Evolutionary conservation across 2,797 vertebrate species (phyloP), one percentile per base, ranked within the genome.

Genomic region (Acanthiza pusilla): DNA sequence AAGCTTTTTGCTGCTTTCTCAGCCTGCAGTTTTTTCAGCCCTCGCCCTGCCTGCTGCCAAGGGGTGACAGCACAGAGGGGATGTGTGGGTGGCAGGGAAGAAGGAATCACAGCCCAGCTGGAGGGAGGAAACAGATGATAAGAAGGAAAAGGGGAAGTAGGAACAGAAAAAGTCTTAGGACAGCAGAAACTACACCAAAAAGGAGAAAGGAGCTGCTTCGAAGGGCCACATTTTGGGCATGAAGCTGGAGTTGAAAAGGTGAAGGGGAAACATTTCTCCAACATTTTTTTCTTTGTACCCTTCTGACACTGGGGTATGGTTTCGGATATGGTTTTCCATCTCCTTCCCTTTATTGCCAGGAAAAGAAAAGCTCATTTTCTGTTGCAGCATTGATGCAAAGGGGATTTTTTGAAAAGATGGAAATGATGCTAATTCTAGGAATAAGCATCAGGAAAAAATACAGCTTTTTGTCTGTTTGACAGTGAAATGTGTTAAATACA

Each of bases 101-200:
- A 65, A 76, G 73, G 65, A 85, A 85, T 57, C 5, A 5, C 54
- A 53, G 1, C 40, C 3, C 9, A 53, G 50, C 66, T 54, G 17
- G 2, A 7, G 73, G 73, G 58, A 27, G 73, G 95, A 96, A 96
- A 89, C 87, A 92, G 94, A 91, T 88, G 92, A 92, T 36, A 26
- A 48, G 60, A 50, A 62, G 30, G 17, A 8, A 75, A 92, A 84
- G 51, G 76, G 79, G 96, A 96, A 97, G 82, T 30, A 86, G 70
- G 55, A 8, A 67, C n/a, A 38, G 30, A 66, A 36, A 81, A 93
- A 79, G 21, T 45, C 85, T 60, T 76, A 66, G 58, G 32, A 8
- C 7, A 76, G 95, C 79, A 84, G 48, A 94, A 95, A 65, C 32
- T 42, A 4, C 51, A 66, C 70, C 43, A 45, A 53, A 94, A 93